These are phyloP conservation scores for Lytechinus pictus DNA, from an alignment of 35 echinoderm and acorn worm genomes.

Conservation along the genomic window DNA sequence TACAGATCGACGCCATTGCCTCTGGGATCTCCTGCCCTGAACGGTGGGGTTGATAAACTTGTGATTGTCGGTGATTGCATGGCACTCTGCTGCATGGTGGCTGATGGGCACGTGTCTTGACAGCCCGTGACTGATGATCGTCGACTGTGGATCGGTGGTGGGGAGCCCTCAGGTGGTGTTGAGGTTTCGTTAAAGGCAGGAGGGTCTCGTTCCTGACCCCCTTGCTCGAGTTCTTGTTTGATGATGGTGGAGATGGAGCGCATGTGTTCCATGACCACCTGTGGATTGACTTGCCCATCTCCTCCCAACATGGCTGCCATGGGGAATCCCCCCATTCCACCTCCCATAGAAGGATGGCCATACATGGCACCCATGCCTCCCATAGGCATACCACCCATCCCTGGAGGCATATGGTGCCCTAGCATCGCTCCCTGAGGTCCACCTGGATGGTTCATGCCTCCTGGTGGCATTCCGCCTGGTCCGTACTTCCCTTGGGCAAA, in stretches of 20 bases:
- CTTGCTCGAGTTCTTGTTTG: slow-evolving; percentile 89
- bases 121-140: slow-evolving; percentile 76
- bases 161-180: slow-evolving; percentile 64
- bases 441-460: slow-evolving; percentile 40
- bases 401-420: slow-evolving; percentile 63
- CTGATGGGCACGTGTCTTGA: slow-evolving; percentile 68
- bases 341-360: slow-evolving; percentile 38
- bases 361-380: slow-evolving; percentile 73
- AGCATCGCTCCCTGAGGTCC: slow-evolving; percentile 67
- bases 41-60: slow-evolving; percentile 82
- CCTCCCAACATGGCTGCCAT: slow-evolving; percentile 66
- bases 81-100: slow-evolving; percentile 44
- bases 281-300: slow-evolving; percentile 63
- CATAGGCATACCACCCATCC: slow-evolving; percentile 53
- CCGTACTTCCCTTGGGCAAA: slow-evolving; percentile 86
- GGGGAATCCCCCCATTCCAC: slow-evolving; percentile 49
- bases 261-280: slow-evolving; percentile 70
- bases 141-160: slow-evolving; percentile 66
- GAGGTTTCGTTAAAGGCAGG: slow-evolving; percentile 68
- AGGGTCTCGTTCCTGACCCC: slow-evolving; percentile 67
- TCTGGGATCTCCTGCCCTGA: slow-evolving; percentile 45
- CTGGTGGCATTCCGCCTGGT: slow-evolving; percentile 21
- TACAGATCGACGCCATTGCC: slow-evolving; percentile 44
- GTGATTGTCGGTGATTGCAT: slow-evolving; percentile 87
- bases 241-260: slow-evolving; percentile 90